Evolutionary conservation across 2,888 invertebrate genomes (phyloP), one percentile per base, ranked within the genome.

Genomic region (Parochlus steinenii): DNA sequence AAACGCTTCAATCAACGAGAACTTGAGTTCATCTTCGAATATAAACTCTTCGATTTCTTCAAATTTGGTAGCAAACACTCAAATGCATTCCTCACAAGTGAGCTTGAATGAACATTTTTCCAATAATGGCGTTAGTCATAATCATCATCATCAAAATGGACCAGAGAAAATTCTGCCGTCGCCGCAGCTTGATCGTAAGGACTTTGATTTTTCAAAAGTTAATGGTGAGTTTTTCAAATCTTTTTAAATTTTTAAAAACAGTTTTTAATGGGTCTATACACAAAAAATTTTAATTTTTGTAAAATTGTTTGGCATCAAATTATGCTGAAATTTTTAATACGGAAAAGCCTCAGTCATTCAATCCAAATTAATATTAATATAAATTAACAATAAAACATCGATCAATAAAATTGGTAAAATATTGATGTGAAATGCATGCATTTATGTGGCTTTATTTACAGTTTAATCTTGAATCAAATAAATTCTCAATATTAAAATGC

Each of bases 221-320:
- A 59, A 57, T 50, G 54, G 59, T 59, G 47, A 58, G 59, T 58
- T 27, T 14, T n/a, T n/a, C n/a, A n/a, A n/a, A n/a, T n/a, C n/a
- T 15, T 2, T 28, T 28, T 28, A 4, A 15, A 15, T 15, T 15
- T 28, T 11, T 5, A 12, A 26, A 12, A 10, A n/a, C 14, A 7
- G n/a, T 12, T 23, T 5, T 23, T n/a, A 23, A n/a, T 23, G 5
- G n/a, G 11, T 11, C 11, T n/a, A 3, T 23, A 23, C 23, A 23
- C 4, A 10, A n/a, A 5, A 4, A 23, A 23, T 3, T 3, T 26
- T n/a, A 6, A 6, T 5, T 26, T 3, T n/a, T 26, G n/a, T 26
- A n/a, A n/a, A 14, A 14, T 26, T 10, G 11, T 26, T 8, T 14
- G 6, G 14, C 11, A 14, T 26, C 26, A 14, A 26, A 26, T 11